Evolutionary conservation across 1,140 invertebrate species (phyloP).

Genomic region (Camponotus pennsylvanicus): DNA sequence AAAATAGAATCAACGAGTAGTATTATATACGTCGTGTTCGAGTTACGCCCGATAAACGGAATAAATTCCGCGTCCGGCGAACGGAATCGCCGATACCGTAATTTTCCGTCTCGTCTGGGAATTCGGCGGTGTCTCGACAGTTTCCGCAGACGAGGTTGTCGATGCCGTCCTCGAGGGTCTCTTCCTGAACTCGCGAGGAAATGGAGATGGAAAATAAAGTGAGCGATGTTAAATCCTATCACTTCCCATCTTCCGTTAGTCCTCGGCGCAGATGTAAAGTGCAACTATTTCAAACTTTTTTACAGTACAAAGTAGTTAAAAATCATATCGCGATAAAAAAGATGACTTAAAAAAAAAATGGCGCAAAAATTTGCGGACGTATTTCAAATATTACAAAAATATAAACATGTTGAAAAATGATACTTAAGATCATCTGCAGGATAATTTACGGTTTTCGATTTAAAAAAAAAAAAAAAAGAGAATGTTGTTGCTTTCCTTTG

Average conservation of each 20-base stretch:
- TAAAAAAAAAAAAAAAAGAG: neutral
- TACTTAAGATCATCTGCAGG: neutral
- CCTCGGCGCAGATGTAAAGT: neutral
- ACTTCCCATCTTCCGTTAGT: constrained; percentile 23
- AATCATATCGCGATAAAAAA: neutral
- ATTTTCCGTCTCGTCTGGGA: constrained; percentile 49
- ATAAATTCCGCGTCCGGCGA: constrained; percentile 73
- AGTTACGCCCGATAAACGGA: constrained; percentile 56
- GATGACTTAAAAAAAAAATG: neutral
- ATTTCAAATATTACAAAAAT: neutral
- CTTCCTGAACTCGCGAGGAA: constrained; percentile 27
- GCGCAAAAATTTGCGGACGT: neutral
- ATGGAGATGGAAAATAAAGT: constrained; percentile 51
- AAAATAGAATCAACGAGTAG: constrained; percentile 60
- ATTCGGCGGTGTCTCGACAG: constrained; percentile 27
- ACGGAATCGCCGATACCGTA: constrained; percentile 5
- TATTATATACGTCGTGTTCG: neutral
- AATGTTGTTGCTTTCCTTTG: neutral
- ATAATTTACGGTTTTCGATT: neutral
- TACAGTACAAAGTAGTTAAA: neutral
- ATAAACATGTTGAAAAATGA: too few relatives aligned
- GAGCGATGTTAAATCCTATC: constrained; percentile 20
- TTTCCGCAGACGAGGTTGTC: constrained; percentile 21
- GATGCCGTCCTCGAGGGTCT: neutral
- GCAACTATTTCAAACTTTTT: constrained; percentile 3